These are phyloP conservation scores for Sinodicranocentrus sp. DNA, from an alignment of 2,888 invertebrate genomes.

Conservation along the genomic window DNA sequence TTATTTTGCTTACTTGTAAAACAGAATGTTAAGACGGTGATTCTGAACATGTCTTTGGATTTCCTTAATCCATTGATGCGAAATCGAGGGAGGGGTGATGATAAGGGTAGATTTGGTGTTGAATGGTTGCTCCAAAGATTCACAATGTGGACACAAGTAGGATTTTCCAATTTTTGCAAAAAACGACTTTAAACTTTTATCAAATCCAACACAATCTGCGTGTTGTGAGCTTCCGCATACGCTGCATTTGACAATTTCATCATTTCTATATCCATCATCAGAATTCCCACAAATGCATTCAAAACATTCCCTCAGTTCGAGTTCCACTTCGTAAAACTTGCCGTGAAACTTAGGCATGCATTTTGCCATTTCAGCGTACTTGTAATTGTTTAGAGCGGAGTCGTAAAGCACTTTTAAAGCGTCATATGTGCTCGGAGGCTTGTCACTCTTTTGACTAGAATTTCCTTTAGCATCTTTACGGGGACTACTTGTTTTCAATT, in stretches of 20 bases:
- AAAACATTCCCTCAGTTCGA: constrained; percentile 77
- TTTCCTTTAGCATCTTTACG: too few species aligned
- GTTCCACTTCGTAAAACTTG: constrained; percentile 76
- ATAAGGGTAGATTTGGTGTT: constrained; percentile 85
- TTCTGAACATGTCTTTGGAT: constrained; percentile 82
- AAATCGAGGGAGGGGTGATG: constrained; percentile 84
- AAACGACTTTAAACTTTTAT: constrained; percentile 73
- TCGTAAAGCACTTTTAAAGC: constrained; percentile 74
- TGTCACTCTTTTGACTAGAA: background rate
- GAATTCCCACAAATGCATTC: constrained; percentile 79
- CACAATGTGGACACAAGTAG: constrained; percentile 75
- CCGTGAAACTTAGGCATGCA: constrained; percentile 69
- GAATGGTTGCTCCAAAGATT: constrained; percentile 78
- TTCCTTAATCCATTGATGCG: constrained; percentile 87
- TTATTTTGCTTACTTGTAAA: constrained; percentile 79
- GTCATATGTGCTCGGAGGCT: constrained; percentile 72
- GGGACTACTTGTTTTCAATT: background rate
- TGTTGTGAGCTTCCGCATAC: constrained; percentile 84
- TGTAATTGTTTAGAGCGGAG: constrained; percentile 72
- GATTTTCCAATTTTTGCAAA: constrained; percentile 1
- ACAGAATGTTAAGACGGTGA: constrained; percentile 80
- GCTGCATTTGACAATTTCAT: constrained; percentile 80
- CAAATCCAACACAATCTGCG: constrained; percentile 82
- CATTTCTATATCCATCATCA: constrained; percentile 38
- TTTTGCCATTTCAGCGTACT: constrained; percentile 61